Conservation (phyloP, 2,797 vertebrate genomes). For the Amblyopsis hoosieri region DNA sequence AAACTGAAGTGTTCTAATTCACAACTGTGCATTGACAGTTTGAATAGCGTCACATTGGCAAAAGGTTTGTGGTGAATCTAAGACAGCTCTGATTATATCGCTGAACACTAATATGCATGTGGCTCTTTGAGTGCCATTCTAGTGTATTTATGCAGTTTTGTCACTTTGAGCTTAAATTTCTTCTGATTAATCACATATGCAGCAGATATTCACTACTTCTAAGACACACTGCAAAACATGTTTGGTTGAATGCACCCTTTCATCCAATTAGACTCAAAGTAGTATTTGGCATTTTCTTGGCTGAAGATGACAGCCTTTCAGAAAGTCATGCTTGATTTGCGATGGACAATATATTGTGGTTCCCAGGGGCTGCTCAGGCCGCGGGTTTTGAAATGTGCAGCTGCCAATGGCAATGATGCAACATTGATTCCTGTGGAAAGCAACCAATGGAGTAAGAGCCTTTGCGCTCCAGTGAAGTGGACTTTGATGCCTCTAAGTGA, state of each 20-base stretch:
- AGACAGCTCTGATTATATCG: too few relatives aligned
- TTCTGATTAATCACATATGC: slow-evolving; percentile 55
- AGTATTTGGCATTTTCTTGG: slow-evolving; percentile 51
- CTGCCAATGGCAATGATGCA: slow-evolving; percentile 15
- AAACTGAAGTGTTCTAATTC: too few relatives aligned
- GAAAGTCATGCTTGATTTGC: slow-evolving; percentile 56
- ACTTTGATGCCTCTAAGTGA: slow-evolving; percentile 33
- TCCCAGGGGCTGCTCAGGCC: slow-evolving; percentile 22
- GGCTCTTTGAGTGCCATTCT: too few relatives aligned
- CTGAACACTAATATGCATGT: too few relatives aligned
- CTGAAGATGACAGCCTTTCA: slow-evolving; percentile 44
- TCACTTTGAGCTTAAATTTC: slow-evolving; percentile 29
- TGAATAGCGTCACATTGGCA: too few relatives aligned
- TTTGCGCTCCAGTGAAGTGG: slow-evolving; percentile 40
- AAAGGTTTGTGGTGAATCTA: too few relatives aligned
- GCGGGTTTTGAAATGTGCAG: slow-evolving; percentile 26
- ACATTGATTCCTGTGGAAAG: slow-evolving; percentile 20
- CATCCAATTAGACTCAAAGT: slow-evolving; percentile 58
- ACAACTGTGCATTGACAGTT: too few relatives aligned
- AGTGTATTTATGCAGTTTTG: slow-evolving; percentile 1
- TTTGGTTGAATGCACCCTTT: slow-evolving; percentile 40
- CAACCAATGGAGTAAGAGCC: slow-evolving; percentile 41
- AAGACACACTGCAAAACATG: slow-evolving; percentile 37
- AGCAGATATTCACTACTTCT: slow-evolving; percentile 23
- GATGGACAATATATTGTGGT: slow-evolving; percentile 36